Percentiles rank a stretch among this genome's conserved stretches.
These are phyloP conservation scores for Drosophila paranaensis DNA, from an alignment of 2,888 invertebrate species.

Conservation along the genomic window DNA sequence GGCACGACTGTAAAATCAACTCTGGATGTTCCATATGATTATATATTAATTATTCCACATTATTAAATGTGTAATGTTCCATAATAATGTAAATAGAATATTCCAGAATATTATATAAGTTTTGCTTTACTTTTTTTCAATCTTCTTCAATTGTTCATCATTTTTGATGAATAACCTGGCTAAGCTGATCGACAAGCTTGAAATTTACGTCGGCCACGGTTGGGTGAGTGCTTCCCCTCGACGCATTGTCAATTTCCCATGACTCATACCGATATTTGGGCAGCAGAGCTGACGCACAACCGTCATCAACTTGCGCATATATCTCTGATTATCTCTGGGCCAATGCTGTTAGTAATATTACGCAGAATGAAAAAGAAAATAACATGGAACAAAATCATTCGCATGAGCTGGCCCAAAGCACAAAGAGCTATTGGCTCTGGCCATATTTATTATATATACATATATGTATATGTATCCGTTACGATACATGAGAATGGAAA, in stretches of 20 bases:
- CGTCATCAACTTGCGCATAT: conserved; percentile 4
- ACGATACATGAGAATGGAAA: background rate
- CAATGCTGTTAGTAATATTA: conserved; percentile 39
- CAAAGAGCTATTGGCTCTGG: conserved; percentile 13
- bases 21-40: background rate
- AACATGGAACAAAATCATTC: background rate
- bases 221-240: conserved; percentile 37
- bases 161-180: background rate
- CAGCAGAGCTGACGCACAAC: conserved; percentile 60
- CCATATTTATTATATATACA: background rate
- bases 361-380: conserved; percentile 28
- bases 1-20: no score
- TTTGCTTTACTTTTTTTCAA: background rate
- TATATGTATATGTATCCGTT: background rate
- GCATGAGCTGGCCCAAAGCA: conserved; percentile 27
- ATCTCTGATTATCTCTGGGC: conserved; percentile 18
- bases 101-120: background rate
- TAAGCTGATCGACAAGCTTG: background rate
- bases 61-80: background rate
- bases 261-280: conserved; percentile 55
- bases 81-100: background rate
- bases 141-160: background rate
- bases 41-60: no score
- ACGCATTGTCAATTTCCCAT: conserved; percentile 23
- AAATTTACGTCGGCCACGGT: conserved; percentile 32